A percentile compares a stretch with the other conserved stretches of the same genome.
Conservation (phyloP, 2,113 vertebrate genomes). For the Nothoprocta pentlandii region DNA sequence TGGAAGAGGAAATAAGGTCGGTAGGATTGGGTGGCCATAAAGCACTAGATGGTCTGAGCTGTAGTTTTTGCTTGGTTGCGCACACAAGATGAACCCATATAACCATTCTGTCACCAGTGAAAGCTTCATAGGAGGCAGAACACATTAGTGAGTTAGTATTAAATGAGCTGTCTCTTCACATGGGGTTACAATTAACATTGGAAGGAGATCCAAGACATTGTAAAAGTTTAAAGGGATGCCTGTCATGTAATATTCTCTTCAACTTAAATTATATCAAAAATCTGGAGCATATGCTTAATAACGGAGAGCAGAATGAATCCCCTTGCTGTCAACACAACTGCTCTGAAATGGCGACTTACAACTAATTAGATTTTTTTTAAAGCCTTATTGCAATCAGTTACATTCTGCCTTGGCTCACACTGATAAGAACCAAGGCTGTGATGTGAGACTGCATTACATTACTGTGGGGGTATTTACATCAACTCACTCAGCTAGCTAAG, state of each 20-base stretch:
- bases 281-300: conserved; percentile 54
- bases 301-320: conserved; percentile 66
- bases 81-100: not conserved
- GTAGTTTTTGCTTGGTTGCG: not conserved
- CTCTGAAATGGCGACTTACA: conserved; percentile 52
- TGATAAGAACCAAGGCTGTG: not conserved
- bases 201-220: conserved; percentile 48
- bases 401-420: conserved; percentile 1
- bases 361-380: conserved; percentile 49
- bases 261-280: conserved; percentile 66
- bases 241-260: conserved; percentile 66
- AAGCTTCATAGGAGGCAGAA: conserved; percentile 3
- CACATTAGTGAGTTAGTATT: not conserved
- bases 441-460: not conserved
- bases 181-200: conserved; percentile 40
- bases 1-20: not conserved
- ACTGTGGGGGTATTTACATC: not conserved
- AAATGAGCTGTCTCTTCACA: not conserved
- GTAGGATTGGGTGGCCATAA: not conserved
- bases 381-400: conserved; percentile 16
- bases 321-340: conserved; percentile 48
- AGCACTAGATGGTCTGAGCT: not conserved
- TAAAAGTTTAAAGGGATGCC: conserved; percentile 59
- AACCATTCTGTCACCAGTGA: not conserved
- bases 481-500: not conserved